Evolutionary conservation across 2,888 invertebrate genomes (phyloP), one percentile per base, ranked within the genome.

Genomic region (Sericinus montela): DNA sequence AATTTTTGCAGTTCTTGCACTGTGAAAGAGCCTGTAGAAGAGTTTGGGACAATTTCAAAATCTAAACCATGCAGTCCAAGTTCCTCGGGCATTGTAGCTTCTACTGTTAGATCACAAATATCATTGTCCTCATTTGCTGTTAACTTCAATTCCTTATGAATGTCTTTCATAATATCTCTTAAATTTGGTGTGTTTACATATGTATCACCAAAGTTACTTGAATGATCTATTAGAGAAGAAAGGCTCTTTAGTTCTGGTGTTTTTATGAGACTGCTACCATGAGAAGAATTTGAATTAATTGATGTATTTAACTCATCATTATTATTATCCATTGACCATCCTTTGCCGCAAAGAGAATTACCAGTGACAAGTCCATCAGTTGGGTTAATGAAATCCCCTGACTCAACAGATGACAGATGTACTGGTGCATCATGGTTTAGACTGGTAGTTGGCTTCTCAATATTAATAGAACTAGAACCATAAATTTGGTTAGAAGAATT

Each of bases 321-420:
- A 64, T 88, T 90, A 56, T 82, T 91, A 8, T 92, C 92, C 42
- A 92, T 92, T 80, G 93, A 93, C 63, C 93, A 93, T 1, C 91
- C 89, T 69, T 91, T 91, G 29, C 91, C 90, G 69, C 88, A 82
- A 34, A 94, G 69, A n/a, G 92, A 93, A 75, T 94, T 94, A 0
- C 93, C 93, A 45, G 91, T 88, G 42, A 82, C 62, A 23, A 78
- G 53, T 35, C 78, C 57, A 70, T 84, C 80, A 54, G 65, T 57
- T 1, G 79, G 63, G 19, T 73, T 69, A 34, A 81, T 62, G 62
- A 82, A 80, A 44, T 78, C 82, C 50, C 72, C 82, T 34, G 74
- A 78, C 53, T 77, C 75, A 13, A 78, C 57, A 40, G 82, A 80
- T 48, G 76, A 75, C 4, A 77, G 73, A 52, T 79, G 77, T n/a